These are phyloP conservation scores for Passer montanus DNA, from an alignment of 2,113 vertebrate species.

Conservation along the genomic window DNA sequence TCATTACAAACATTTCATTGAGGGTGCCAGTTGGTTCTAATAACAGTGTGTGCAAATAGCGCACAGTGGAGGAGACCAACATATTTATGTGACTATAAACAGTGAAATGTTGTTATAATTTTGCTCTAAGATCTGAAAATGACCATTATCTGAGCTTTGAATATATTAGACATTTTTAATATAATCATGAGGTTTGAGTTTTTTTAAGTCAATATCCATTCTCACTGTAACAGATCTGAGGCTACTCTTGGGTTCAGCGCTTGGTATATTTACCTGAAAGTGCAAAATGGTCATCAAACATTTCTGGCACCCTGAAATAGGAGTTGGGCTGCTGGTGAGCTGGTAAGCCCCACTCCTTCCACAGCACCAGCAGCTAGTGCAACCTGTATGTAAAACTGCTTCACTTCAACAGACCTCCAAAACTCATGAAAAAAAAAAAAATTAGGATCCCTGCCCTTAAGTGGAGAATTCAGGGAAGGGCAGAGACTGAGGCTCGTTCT, in stretches of 20 bases:
- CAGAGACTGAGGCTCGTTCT: rapidly evolving
- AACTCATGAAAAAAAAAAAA: not conserved
- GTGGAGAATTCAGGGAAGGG: rapidly evolving
- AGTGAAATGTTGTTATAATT: not conserved
- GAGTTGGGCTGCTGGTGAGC: not conserved
- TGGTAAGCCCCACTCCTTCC: not conserved
- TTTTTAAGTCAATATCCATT: not conserved
- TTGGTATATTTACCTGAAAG: not conserved
- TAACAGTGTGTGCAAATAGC: not conserved
- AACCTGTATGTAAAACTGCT: not conserved
- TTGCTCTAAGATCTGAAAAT: not conserved
- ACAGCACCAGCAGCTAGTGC: not conserved
- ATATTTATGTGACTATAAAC: not conserved
- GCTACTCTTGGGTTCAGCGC: not conserved
- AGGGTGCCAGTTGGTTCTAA: not conserved
- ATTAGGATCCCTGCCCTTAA: not conserved
- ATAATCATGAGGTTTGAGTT: not conserved
- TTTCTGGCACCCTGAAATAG: not conserved
- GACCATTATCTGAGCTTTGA: not conserved
- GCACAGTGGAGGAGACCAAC: not conserved
- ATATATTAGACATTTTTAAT: not conserved
- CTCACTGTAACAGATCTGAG: not conserved
- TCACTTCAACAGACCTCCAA: not conserved
- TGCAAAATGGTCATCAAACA: not conserved
- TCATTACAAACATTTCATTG: not conserved